A percentile compares a stretch with the other conserved stretches of the same genome.
phyloP scores from a whole-genome alignment of 2,797 vertebrate genomes.

The Anas bahamensis region DNA sequence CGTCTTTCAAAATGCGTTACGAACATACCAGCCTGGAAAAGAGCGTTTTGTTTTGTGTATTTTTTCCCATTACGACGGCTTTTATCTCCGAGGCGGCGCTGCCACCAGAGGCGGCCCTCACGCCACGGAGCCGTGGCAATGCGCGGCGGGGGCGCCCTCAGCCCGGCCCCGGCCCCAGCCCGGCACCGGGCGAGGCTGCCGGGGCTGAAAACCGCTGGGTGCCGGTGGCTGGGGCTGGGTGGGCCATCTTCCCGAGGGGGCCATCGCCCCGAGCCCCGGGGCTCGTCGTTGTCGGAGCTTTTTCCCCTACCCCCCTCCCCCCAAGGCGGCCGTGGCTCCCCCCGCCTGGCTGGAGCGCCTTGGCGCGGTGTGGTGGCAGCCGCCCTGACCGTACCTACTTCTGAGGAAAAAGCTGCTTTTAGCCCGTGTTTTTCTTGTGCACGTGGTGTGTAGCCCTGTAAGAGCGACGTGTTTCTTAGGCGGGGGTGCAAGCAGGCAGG shows the following conservation, averaged over 20 bases:
- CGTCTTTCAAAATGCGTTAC: not conserved
- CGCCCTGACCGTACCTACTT: fast-evolving
- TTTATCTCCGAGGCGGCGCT: not conserved
- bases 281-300: not conserved
- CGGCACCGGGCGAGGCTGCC: not conserved
- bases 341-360: not conserved
- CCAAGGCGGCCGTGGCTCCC: not conserved
- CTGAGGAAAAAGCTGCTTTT: fast-evolving
- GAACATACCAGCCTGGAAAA: not conserved
- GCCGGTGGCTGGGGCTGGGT: not conserved
- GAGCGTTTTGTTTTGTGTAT: no score
- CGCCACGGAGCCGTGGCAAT: not conserved
- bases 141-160: not conserved
- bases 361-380: fast-evolving
- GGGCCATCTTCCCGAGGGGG: no score
- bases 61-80: no score
- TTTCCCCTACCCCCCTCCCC: no score
- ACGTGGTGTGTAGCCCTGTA: no score
- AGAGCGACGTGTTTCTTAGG: fast-evolving
- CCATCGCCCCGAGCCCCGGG: no score
- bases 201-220: not conserved
- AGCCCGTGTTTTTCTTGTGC: no score
- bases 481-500: fast-evolving
- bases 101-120: not conserved
- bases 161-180: not conserved